Conservation (phyloP, 1,140 invertebrate genomes). For the Brachionus rubens region DNA sequence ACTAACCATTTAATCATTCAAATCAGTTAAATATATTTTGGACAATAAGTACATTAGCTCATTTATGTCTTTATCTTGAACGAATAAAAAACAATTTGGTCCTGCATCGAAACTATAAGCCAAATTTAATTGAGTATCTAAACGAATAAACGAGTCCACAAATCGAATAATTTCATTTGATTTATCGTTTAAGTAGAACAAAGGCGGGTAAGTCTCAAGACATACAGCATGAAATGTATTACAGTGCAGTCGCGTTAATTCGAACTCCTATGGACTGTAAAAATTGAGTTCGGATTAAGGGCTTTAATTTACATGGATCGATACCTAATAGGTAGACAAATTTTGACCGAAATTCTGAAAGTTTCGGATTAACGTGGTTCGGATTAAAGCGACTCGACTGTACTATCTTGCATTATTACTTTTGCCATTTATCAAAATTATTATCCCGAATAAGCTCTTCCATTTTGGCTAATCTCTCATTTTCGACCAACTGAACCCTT, state of each 20-base stretch:
- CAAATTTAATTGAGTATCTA: constrained; percentile 61
- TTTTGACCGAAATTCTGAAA: too few relatives aligned
- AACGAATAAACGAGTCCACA: constrained; percentile 79
- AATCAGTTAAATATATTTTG: background rate
- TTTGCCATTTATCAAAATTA: constrained; percentile 84
- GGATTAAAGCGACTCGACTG: too few relatives aligned
- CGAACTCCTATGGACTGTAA: too few relatives aligned
- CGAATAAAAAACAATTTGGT: constrained; percentile 83
- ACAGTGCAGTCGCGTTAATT: too few relatives aligned
- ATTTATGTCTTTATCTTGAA: background rate
- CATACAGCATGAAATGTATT: constrained; percentile 95
- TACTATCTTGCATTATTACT: constrained; percentile 70
- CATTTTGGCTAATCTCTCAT: constrained; percentile 69
- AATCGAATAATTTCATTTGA: constrained; percentile 76
- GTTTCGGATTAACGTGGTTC: too few relatives aligned
- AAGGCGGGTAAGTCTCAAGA: constrained; percentile 89
- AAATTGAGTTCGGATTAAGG: too few relatives aligned
- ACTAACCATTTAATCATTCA: background rate
- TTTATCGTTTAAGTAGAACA: constrained; percentile 82
- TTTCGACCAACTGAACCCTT: constrained; percentile 71
- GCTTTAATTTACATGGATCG: too few relatives aligned
- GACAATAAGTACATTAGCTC: background rate
- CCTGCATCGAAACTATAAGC: constrained; percentile 97
- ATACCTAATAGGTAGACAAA: too few relatives aligned
- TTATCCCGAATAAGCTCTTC: constrained; percentile 72